A percentile compares a stretch with the other conserved stretches of the same genome.
Evolutionary conservation across 1,140 invertebrate genomes (phyloP).

Genomic region (Acromyrmex charruanus): DNA sequence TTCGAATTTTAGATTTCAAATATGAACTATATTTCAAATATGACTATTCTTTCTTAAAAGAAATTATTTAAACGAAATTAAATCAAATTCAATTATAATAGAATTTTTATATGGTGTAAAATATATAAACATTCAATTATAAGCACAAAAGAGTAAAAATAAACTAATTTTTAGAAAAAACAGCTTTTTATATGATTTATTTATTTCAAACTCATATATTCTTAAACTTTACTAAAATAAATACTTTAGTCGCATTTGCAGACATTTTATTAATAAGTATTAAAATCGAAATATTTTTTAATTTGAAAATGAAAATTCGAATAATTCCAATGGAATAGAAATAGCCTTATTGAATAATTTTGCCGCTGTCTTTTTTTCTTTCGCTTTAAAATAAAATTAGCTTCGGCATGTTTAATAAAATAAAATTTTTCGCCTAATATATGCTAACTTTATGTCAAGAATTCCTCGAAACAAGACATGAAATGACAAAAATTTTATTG

Average conservation of each 20-base stretch:
- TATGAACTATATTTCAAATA: background rate
- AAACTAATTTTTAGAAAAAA: background rate
- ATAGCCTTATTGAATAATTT: background rate
- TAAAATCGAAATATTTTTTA: slow-evolving; percentile 17
- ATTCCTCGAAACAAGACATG: background rate
- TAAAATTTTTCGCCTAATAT: background rate
- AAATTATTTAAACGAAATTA: background rate
- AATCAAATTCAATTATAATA: background rate
- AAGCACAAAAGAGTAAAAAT: background rate
- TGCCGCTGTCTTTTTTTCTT: background rate
- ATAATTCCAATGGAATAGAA: background rate
- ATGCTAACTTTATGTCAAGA: background rate
- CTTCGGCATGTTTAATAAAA: slow-evolving; percentile 4
- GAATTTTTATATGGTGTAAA: background rate
- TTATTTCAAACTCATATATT: background rate
- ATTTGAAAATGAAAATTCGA: background rate
- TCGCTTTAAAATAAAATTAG: background rate
- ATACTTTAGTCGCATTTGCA: background rate
- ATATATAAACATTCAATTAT: background rate
- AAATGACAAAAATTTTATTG: slow-evolving; percentile 12
- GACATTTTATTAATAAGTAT: background rate
- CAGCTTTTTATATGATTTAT: background rate
- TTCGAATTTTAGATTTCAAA: slow-evolving; percentile 24
- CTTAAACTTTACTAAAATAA: background rate
- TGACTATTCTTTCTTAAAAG: background rate